These are phyloP conservation scores for Catocala sponsa DNA, from an alignment of 2,888 invertebrate species.

Conservation along the genomic window DNA sequence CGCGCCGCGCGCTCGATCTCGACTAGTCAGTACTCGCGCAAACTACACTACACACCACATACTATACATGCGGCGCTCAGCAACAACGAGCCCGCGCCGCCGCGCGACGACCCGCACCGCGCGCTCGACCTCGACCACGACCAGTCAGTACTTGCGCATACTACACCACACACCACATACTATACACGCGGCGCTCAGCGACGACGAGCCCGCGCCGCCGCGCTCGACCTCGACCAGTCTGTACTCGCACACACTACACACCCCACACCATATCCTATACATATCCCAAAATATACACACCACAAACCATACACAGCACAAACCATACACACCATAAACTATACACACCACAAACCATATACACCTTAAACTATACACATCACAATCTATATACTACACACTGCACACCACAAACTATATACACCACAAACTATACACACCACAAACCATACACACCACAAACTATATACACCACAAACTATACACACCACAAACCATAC, in stretches of 20 bases:
- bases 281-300: too few species aligned
- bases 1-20: slow-evolving; percentile 97
- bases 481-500: too few species aligned
- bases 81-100: slow-evolving; percentile 90
- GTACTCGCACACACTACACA: slow-evolving; percentile 51
- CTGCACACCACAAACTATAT: too few species aligned
- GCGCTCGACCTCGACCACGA: slow-evolving; percentile 98
- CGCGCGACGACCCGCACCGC: slow-evolving; percentile 95
- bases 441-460: too few species aligned
- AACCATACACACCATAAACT: too few species aligned
- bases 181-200: slow-evolving; percentile 86
- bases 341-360: too few species aligned
- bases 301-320: not conserved
- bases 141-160: slow-evolving; percentile 87
- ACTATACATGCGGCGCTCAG: slow-evolving; percentile 82
- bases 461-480: too few species aligned
- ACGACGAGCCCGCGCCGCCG: slow-evolving; percentile 90
- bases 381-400: too few species aligned
- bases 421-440: too few species aligned
- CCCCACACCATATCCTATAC: too few species aligned
- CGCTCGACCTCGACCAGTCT: slow-evolving; percentile 96
- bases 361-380: too few species aligned
- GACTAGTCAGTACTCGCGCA: slow-evolving; percentile 90
- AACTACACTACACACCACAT: slow-evolving; percentile 50
- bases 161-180: not conserved